Evolutionary conservation across 2,888 invertebrate genomes (phyloP), one percentile per base, ranked within the genome.

Genomic region (Dicyrtoma fusca): DNA sequence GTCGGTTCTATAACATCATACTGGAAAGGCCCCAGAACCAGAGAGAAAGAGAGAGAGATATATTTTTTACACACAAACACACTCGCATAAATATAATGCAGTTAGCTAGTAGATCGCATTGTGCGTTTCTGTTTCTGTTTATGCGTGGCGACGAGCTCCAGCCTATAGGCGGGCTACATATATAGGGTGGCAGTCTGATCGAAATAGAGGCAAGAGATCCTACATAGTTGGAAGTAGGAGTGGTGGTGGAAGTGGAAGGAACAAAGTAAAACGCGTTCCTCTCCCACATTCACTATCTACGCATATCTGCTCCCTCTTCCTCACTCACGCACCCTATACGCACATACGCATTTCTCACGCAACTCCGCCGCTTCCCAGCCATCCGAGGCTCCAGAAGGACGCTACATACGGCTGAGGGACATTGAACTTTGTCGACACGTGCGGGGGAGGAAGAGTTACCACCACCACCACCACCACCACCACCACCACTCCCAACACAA

Each of bases 371-470:
- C 34, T 34, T 34, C 34, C 8, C 34, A 34, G 4, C 34, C 34
- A 34, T 34, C 8, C 3, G 3, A 34, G 4, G 34, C 34, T 8
- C 4, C 34, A 3, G 34, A 21, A 57, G 19, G 21, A 4, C 6
- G 23, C 23, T 51, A 49, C 51, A 66, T 51, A 51, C 26, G 34
- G 42, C 14, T 19, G 73, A 75, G 77, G 80, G 80, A 74, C 80
- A 73, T 77, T 80, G 80, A 80, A 77, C 80, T 78, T 73, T 76
- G 69, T 69, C 72, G 71, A 71, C 79, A 79, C 79, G 79, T 79
- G 79, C 77, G 78, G 79, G 79, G 79, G 79, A 76, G 75, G 76
- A 74, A 44, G 61, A 61, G 61, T 42, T 53, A 57, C 53, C 53
- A 53, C 34, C 34, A 34, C 34, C 34, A 34, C 34, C 34, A 34